phyloP scores from a whole-genome alignment of 1,140 invertebrate species.

The Heliconius congener region DNA sequence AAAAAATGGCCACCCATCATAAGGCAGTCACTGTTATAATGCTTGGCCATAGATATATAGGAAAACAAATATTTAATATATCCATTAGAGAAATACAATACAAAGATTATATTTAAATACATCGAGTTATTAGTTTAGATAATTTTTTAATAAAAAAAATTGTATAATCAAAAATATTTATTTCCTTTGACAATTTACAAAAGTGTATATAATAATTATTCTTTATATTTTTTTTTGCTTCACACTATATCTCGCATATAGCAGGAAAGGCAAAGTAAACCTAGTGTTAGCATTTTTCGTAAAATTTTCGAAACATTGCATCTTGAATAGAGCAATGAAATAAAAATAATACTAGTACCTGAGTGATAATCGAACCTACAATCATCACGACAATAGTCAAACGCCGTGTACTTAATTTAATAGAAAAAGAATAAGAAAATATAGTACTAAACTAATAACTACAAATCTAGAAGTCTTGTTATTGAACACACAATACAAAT shows the following conservation, averaged over 20 bases:
- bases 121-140: conserved; percentile 2
- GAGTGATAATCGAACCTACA: too few relatives aligned
- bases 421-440: not conserved
- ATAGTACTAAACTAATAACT: conserved; percentile 5
- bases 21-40: not conserved
- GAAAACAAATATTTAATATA: not conserved
- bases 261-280: too few relatives aligned
- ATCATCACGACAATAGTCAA: too few relatives aligned
- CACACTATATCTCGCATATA: too few relatives aligned
- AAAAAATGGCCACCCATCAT: not conserved
- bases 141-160: not conserved
- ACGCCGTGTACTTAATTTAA: too few relatives aligned
- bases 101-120: not conserved
- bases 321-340: too few relatives aligned
- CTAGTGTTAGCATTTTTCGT: too few relatives aligned
- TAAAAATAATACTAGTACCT: too few relatives aligned
- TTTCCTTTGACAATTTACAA: not conserved
- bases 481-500: conserved; percentile 8
- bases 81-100: not conserved
- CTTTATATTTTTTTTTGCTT: too few relatives aligned
- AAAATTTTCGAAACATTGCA: too few relatives aligned
- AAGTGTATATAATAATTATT: not conserved
- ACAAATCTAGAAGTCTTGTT: not conserved
- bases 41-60: not conserved
- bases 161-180: not conserved